Base-by-base conservation (phyloP, 2,113 vertebrate genomes). In the Halichoerus grypus region DNA sequence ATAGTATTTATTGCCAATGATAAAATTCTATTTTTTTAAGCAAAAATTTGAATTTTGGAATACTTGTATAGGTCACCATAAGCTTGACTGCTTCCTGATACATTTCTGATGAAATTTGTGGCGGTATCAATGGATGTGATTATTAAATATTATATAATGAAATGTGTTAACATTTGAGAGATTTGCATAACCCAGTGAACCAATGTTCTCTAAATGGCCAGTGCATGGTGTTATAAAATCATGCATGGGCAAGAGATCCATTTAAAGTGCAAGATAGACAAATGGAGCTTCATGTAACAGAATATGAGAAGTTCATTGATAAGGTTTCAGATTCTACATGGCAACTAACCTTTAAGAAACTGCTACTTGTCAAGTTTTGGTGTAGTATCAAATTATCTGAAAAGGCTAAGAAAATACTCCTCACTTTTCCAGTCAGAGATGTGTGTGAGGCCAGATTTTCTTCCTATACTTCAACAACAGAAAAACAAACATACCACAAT, bases 351-450 rank as follows among this genome's bases (percentile, higher is more conserved):
- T 97, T 95, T 80, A 87, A 74, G 74, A 95, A 90, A 94, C 33
- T 46, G 74, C 26, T n/a, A 69, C 76, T 77, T 83, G 88, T 91
- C 87, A 91, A 94, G 91, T 97, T 97, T 96, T 91, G 88, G 96
- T 88, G 24, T 94, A 71, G 42, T 94, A 97, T 82, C 91, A 96
- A 91, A 83, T 96, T 83, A 94, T 88, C 76, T 55, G 42, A 82
- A 94, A 83, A 91, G 76, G 12, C 51, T 33, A 91, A 26, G 61
- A 61, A 94, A 76, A 91, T 55, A 71, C 33, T 91, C 42, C 14
- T 94, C n/a, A 80, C 14, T 91, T 80, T 94, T 86, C 72, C 69
- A 74, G 83, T 49, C 55, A 93, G 42, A 85, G 74, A 71, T 63
- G 69, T 76, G 69, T 57, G 16, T 80, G 84, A 94, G 18, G 16